Evolutionary conservation across 2,888 invertebrate species (phyloP).

Genomic region (Petrolisthes cinctipes): DNA sequence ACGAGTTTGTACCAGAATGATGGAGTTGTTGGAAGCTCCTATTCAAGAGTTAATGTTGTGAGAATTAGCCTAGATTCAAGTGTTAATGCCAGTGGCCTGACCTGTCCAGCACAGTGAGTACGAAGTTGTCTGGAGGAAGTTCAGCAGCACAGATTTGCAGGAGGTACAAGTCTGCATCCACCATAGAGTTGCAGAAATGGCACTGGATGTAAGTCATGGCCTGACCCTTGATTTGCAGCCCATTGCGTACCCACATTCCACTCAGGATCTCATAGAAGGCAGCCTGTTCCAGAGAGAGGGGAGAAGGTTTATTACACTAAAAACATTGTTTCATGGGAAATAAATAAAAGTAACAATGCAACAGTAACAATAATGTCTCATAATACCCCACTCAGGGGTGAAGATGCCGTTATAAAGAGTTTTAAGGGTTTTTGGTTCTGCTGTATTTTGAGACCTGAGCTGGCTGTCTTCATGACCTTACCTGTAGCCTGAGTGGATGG

Average conservation of each 20-base stretch:
- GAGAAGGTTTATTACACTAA: no score
- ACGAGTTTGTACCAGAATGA: no score
- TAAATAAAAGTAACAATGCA: no score
- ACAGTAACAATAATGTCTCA: no score
- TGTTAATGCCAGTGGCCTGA: slow-evolving; percentile 68
- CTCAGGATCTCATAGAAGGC: slow-evolving; percentile 94
- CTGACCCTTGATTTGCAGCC: slow-evolving; percentile 97
- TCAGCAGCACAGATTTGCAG: slow-evolving; percentile 93
- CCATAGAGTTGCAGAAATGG: slow-evolving; percentile 98
- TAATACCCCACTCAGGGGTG: no score
- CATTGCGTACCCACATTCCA: slow-evolving; percentile 96
- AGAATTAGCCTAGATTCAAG: background rate
- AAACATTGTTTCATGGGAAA: no score
- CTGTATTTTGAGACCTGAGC: no score
- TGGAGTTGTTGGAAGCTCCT: background rate
- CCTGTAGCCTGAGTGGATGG: slow-evolving; percentile 93
- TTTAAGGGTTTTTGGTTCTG: no score
- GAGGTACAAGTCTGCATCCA: slow-evolving; percentile 95
- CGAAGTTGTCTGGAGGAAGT: slow-evolving; percentile 84
- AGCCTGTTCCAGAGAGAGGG: slow-evolving; percentile 76
- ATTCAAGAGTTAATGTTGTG: background rate
- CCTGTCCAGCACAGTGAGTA: slow-evolving; percentile 90
- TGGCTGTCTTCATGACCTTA: slow-evolving; percentile 68
- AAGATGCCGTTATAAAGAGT: no score
- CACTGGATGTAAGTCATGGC: slow-evolving; percentile 99